Base-by-base conservation (phyloP, 1,140 invertebrate genomes). In the Tetramorium alpestre region DNA sequence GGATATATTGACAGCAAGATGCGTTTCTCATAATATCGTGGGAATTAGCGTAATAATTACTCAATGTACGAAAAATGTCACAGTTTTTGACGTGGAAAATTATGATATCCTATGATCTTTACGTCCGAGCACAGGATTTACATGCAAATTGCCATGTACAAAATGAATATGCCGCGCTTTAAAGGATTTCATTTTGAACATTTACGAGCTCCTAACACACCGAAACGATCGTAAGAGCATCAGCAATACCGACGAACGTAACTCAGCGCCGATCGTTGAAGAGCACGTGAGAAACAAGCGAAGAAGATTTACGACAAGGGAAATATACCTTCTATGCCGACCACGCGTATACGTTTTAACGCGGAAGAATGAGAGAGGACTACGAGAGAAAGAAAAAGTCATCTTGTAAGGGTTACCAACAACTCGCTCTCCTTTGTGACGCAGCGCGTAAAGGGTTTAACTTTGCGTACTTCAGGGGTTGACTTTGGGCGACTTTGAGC, bases 401-500 rank as follows among this genome's bases (percentile, higher is more conserved):
- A 81, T 88, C 76, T 86, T 69, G 85, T 54, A 90, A 89, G 89
- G 86, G 90, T 70, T 86, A 85, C 51, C 87, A 85, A 89, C 89
- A 78, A 88, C 90, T 89, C 51, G 88, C 86, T 91, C 89, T 89
- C 81, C 90, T 93, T 93, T 93, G 92, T 92, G 91, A 93, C 80
- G 87, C 81, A 88, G 78, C 87, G 84, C 89, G 92, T 93, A 89
- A 93, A 93, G 89, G 89, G 82, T 93, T 91, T 86, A 91, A 88
- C 84, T 75, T 87, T 89, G 51, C 78, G 56, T 88, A 44, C 72
- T 87, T 70, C 56, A 51, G 85, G 75, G 85, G 85, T 77, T 80
- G 70, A 51, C 64, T 84, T 67, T 64, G 76, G 38, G 16, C 76
- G 60, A 78, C 28, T 33, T 33, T 76, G 70, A 69, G 41, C 62